A percentile compares a stretch with the other conserved stretches of the same genome.
Evolutionary conservation across 2,797 vertebrate species (phyloP).

Genomic region (Sebastiscus tertius): DNA sequence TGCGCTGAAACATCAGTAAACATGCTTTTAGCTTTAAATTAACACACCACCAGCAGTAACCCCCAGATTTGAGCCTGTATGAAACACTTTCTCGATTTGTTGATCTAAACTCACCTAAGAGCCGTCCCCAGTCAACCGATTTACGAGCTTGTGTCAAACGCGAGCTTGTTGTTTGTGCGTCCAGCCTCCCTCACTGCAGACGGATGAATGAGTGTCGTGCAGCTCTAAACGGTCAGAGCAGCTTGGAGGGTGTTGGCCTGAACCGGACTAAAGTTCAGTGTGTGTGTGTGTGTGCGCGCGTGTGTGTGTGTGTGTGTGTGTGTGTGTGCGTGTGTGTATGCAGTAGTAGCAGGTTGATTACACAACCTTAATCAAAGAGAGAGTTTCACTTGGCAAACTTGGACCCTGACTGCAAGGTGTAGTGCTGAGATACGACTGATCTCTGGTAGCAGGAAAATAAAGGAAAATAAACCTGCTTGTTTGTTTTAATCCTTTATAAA

Average conservation of each 20-base stretch:
- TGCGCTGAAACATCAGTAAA: not conserved
- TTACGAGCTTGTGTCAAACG: not conserved
- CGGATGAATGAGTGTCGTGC: not conserved
- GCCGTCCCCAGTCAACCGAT: not conserved
- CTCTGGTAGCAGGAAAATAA: not conserved
- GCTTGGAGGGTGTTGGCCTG: not conserved
- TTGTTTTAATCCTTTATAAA: not conserved
- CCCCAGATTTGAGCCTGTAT: no score
- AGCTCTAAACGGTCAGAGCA: not conserved
- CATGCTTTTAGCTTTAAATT: not conserved
- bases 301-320: not conserved
- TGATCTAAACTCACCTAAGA: slow-evolving; percentile 11
- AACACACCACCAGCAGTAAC: not conserved
- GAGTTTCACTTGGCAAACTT: not conserved
- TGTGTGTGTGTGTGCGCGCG: not conserved
- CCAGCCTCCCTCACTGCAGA: not conserved
- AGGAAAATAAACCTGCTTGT: not conserved
- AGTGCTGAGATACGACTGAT: not conserved
- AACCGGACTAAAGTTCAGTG: slow-evolving; percentile 20
- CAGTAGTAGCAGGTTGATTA: not conserved
- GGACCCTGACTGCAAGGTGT: not conserved
- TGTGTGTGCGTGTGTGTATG: not conserved
- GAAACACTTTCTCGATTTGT: not conserved
- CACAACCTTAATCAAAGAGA: not conserved
- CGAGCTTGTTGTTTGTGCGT: not conserved